phyloP scores from a whole-genome alignment of 1,140 invertebrate species.

The Drosophila paulistorum region DNA sequence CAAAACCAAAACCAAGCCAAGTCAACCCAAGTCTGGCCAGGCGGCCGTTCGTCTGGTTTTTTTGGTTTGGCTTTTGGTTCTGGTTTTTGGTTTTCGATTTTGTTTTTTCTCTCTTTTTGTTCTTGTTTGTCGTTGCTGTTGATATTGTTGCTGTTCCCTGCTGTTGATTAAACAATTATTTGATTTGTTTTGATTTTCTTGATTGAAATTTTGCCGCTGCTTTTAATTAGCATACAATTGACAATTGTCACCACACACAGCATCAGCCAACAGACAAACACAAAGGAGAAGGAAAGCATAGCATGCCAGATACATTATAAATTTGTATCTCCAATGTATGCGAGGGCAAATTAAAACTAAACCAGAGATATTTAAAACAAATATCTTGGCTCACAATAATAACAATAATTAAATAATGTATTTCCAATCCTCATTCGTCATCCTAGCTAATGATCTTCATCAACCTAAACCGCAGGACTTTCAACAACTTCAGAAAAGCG shows the following conservation, averaged over 20 bases:
- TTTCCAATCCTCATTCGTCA: no score
- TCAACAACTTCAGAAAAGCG: no score
- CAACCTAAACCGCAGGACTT: no score
- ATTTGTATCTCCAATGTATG: not conserved
- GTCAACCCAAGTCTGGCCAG: slow-evolving; percentile 1
- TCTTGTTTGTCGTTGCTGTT: not conserved
- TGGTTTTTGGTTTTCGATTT: not conserved
- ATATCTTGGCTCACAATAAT: not conserved
- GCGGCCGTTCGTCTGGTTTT: slow-evolving; percentile 15
- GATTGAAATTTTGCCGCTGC: slow-evolving; percentile 14
- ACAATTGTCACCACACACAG: slow-evolving; percentile 18
- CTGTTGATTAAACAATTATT: slow-evolving; percentile 23
- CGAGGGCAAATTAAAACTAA: not conserved
- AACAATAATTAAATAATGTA: no score
- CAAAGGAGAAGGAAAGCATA: not conserved
- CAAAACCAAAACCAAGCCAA: not conserved
- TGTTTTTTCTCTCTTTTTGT: slow-evolving; percentile 2
- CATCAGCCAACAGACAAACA: not conserved
- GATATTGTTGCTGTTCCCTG: not conserved
- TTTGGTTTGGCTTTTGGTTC: slow-evolving; percentile 8
- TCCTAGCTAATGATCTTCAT: no score
- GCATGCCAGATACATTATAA: not conserved
- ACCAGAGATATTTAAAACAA: not conserved
- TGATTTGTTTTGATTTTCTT: slow-evolving; percentile 18
- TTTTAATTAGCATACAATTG: slow-evolving; percentile 23